Evolutionary conservation across 2,113 vertebrate genomes (phyloP).

Genomic region (Cinclus cinclus): DNA sequence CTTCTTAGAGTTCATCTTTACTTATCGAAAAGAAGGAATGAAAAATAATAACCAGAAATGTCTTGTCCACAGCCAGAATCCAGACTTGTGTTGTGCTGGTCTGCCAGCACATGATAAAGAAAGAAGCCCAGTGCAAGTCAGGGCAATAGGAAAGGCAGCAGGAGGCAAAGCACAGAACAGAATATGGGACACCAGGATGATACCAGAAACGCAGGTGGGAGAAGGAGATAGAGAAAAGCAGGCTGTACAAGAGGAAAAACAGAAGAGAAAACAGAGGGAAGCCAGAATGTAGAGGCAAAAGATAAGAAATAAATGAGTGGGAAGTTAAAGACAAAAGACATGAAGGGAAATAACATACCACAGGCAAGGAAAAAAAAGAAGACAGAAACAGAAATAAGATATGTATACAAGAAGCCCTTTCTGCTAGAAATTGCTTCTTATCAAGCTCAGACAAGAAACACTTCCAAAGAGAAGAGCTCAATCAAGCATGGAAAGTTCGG

Average conservation of each 20-base stretch:
- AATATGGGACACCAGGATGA: background rate
- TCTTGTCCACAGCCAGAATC: background rate
- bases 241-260: background rate
- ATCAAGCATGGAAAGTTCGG: background rate
- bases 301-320: background rate
- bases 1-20: background rate
- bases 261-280: background rate
- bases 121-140: background rate
- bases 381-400: background rate
- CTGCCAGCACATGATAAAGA: background rate
- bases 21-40: background rate
- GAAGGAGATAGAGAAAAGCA: background rate
- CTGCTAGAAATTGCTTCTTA: constrained; percentile 9
- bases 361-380: background rate
- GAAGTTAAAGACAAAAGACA: background rate
- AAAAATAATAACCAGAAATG: background rate
- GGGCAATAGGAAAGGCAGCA: background rate
- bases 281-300: background rate
- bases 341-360: background rate
- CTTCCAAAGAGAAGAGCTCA: background rate
- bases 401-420: background rate
- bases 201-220: background rate
- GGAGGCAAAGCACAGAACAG: background rate
- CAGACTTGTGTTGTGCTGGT: background rate
- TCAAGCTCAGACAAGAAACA: background rate